phyloP scores from a whole-genome alignment of 1,140 invertebrate genomes.

The Euschistus heros region DNA sequence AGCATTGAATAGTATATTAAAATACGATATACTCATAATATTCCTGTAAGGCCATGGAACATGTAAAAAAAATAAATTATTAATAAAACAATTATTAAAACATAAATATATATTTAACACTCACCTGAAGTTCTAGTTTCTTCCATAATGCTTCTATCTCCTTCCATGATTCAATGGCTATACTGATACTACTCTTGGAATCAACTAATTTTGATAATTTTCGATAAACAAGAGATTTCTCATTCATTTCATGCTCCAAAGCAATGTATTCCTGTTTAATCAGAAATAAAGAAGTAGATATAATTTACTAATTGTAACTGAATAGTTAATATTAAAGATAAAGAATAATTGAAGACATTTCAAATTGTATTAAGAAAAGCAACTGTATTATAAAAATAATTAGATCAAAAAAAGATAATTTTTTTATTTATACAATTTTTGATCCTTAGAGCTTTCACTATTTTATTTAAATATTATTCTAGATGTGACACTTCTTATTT shows the following conservation, averaged over 20 bases:
- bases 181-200: slow-evolving; percentile 62
- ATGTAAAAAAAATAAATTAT: slow-evolving; percentile 4
- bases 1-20: too few species aligned
- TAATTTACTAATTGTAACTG: too few species aligned
- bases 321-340: too few species aligned
- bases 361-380: too few species aligned
- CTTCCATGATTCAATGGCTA: slow-evolving; percentile 67
- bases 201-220: slow-evolving; percentile 65
- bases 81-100: too few species aligned
- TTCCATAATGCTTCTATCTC: slow-evolving; percentile 65
- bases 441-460: too few species aligned
- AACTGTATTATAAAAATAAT: too few species aligned
- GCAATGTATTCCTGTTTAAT: slow-evolving; percentile 57
- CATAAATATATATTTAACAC: slow-evolving; percentile 16
- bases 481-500: too few species aligned
- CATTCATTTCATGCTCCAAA: slow-evolving; percentile 57
- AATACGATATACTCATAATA: neutral
- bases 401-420: too few species aligned
- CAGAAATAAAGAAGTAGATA: slow-evolving; percentile 22
- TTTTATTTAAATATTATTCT: too few species aligned
- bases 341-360: too few species aligned
- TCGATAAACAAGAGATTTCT: slow-evolving; percentile 52
- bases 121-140: slow-evolving; percentile 51
- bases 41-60: neutral
- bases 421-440: too few species aligned